phyloP scores from a whole-genome alignment of 2,113 vertebrate genomes.

The Tyto alba region DNA sequence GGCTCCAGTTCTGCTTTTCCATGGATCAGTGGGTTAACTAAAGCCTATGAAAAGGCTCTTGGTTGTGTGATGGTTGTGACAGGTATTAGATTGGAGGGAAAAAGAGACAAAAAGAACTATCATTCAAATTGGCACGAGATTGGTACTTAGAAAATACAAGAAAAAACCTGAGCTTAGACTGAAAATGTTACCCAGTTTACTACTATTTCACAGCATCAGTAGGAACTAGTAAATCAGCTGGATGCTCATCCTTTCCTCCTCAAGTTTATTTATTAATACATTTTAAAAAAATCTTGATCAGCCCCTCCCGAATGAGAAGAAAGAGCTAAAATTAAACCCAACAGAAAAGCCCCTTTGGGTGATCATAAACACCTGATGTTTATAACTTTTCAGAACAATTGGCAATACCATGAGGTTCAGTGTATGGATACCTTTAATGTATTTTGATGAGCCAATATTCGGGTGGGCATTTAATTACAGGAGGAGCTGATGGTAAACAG shows the following conservation, averaged over 20 bases:
- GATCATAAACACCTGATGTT: not conserved
- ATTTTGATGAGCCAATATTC: not conserved
- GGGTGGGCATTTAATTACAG: not conserved
- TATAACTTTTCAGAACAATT: not conserved
- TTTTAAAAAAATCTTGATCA: fast-evolving
- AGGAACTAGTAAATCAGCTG: not conserved
- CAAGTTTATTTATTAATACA: not conserved
- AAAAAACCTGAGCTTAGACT: not conserved
- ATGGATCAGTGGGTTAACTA: conserved; percentile 42
- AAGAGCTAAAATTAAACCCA: not conserved
- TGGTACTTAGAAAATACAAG: not conserved
- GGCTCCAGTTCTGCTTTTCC: not conserved
- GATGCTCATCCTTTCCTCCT: not conserved
- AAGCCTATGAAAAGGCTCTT: not conserved
- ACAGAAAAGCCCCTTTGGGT: not conserved
- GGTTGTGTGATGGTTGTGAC: not conserved
- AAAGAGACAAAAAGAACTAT: not conserved
- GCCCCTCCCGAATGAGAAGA: not conserved
- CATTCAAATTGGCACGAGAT: not conserved
- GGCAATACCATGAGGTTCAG: not conserved
- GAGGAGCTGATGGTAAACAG: not conserved
- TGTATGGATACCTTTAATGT: not conserved
- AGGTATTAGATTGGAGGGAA: conserved; percentile 12
- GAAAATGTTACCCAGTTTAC: not conserved
- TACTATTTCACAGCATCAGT: not conserved